These are phyloP conservation scores for Cheilosia impressa DNA, from an alignment of 2,888 invertebrate species.

Conservation along the genomic window DNA sequence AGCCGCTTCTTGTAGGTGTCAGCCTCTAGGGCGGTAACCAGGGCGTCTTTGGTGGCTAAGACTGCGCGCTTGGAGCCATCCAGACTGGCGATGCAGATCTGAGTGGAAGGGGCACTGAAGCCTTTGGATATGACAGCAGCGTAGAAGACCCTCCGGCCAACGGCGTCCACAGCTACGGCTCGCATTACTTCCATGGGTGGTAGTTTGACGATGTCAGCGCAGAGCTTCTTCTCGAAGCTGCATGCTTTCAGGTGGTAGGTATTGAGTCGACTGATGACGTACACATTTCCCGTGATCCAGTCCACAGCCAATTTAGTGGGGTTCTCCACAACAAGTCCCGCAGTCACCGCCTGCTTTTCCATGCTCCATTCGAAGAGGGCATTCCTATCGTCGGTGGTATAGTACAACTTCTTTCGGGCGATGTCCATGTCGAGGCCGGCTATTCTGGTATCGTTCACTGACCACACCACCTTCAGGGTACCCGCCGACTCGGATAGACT, in stretches of 20 bases:
- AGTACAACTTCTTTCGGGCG: constrained; percentile 84
- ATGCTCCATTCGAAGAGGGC: constrained; percentile 83
- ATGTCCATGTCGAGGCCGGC: constrained; percentile 85
- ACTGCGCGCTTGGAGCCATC: constrained; percentile 85
- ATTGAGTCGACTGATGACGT: constrained; percentile 85
- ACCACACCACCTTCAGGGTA: constrained; percentile 81
- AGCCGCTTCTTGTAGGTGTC: constrained; percentile 86
- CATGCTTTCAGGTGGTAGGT: constrained; percentile 85
- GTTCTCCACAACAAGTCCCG: constrained; percentile 81
- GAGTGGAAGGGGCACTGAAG: constrained; percentile 83
- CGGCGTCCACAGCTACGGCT: constrained; percentile 87
- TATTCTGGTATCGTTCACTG: constrained; percentile 84
- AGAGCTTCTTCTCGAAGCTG: constrained; percentile 84
- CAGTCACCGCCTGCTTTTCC: constrained; percentile 80
- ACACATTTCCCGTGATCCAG: constrained; percentile 90
- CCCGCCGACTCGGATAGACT: constrained; percentile 83
- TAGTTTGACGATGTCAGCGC: constrained; percentile 85
- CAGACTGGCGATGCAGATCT: constrained; percentile 85
- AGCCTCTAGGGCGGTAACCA: constrained; percentile 83
- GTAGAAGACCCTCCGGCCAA: constrained; percentile 86
- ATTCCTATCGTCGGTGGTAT: constrained; percentile 83
- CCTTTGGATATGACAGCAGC: constrained; percentile 84
- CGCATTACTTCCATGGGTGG: constrained; percentile 85
- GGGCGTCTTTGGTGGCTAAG: constrained; percentile 80
- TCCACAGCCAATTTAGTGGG: constrained; percentile 88